Conservation (phyloP, 2,113 vertebrate genomes). For the Axis porcinus region DNA sequence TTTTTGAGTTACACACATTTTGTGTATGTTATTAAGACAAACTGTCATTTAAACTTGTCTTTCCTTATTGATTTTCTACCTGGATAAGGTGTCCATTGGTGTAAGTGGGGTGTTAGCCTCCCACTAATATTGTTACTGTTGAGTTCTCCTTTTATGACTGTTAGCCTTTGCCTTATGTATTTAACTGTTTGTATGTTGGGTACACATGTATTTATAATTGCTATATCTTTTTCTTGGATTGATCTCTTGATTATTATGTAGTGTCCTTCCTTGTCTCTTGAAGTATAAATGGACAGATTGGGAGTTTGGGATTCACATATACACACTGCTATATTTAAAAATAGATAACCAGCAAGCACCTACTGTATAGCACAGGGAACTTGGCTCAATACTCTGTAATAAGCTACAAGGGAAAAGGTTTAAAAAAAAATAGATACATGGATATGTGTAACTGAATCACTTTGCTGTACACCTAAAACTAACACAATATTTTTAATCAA, state of each 20-base stretch:
- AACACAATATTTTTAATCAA: not conserved
- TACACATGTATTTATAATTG: not conserved
- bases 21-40: not conserved
- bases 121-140: not conserved
- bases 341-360: not conserved
- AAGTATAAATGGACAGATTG: not conserved
- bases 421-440: not conserved
- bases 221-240: not conserved
- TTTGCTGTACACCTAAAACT: not conserved
- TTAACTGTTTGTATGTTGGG: not conserved
- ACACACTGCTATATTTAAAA: not conserved
- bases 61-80: not conserved
- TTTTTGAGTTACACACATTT: not conserved
- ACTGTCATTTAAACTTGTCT: not conserved
- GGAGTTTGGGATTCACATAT: not conserved
- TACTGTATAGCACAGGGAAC: not conserved
- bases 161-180: not conserved
- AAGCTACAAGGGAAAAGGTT: not conserved
- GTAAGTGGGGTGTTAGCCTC: not conserved
- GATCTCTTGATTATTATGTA: not conserved
- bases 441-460: not conserved
- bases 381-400: not conserved
- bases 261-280: not conserved
- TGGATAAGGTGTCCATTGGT: not conserved
- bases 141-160: not conserved